Percentiles rank a stretch among this genome's conserved stretches.
Conservation (phyloP, 2,888 invertebrate genomes). For the Heliconius hortense region DNA sequence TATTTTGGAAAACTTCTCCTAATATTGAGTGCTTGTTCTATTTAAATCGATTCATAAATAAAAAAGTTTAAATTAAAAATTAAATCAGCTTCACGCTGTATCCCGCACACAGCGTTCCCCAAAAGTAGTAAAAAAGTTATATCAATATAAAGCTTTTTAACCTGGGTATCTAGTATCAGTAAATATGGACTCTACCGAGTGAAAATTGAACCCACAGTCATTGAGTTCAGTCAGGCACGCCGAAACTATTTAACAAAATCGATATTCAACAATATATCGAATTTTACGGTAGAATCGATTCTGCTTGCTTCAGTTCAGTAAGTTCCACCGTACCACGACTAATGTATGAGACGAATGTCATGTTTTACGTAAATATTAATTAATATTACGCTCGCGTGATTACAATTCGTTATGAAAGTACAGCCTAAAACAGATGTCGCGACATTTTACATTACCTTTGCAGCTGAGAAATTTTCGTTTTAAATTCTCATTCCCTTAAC, state of each 20-base stretch:
- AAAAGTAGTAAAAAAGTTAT: too few relatives aligned
- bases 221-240: background rate
- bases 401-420: conserved; percentile 34
- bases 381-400: conserved; percentile 34
- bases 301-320: background rate
- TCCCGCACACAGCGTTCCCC: too few relatives aligned
- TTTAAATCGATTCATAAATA: too few relatives aligned
- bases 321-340: conserved; percentile 1
- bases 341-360: background rate
- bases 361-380: conserved; percentile 24
- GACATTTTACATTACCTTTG: conserved; percentile 63
- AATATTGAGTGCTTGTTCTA: too few relatives aligned
- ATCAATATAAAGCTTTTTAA: too few relatives aligned
- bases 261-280: background rate
- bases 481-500: conserved; percentile 76
- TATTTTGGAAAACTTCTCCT: too few relatives aligned
- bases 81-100: too few relatives aligned
- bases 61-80: too few relatives aligned
- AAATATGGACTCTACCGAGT: background rate
- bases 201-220: background rate
- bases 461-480: conserved; percentile 69
- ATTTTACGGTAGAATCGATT: conserved; percentile 8
- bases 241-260: background rate
- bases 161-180: background rate
- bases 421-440: conserved; percentile 43